Percentiles rank a stretch among this genome's conserved stretches.
These are phyloP conservation scores for Vimba vimba DNA, from an alignment of 2,113 vertebrate species.

Conservation along the genomic window DNA sequence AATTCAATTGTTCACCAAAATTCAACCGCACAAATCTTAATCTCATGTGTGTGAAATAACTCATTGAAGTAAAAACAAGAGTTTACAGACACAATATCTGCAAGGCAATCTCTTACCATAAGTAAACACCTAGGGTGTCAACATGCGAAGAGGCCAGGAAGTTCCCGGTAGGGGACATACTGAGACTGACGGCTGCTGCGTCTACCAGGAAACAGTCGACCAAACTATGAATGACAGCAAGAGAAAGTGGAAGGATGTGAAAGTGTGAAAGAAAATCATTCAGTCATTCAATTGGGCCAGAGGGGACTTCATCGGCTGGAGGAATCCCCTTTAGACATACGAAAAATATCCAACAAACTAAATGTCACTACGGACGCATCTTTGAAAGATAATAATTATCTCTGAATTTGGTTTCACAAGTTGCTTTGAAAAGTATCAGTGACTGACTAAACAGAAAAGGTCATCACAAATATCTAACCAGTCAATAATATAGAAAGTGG, in stretches of 20 bases:
- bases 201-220: constrained; percentile 94
- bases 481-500: constrained; percentile 52
- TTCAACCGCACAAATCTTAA: neutral
- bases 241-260: constrained; percentile 27
- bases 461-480: constrained; percentile 56
- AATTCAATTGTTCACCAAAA: neutral
- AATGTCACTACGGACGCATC: constrained; percentile 1
- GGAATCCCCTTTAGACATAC: constrained; percentile 13
- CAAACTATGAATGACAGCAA: constrained; percentile 63
- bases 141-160: constrained; percentile 91
- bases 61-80: constrained; percentile 20
- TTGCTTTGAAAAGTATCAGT: constrained; percentile 30
- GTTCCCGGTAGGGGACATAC: constrained; percentile 94
- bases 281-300: neutral
- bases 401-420: constrained; percentile 34
- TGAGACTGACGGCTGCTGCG: constrained; percentile 84
- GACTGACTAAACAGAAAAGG: constrained; percentile 56
- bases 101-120: constrained; percentile 85
- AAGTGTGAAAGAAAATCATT: constrained; percentile 1
- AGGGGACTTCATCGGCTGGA: constrained; percentile 38
- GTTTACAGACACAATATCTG: constrained; percentile 9
- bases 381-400: constrained; percentile 43
- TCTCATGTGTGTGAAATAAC: constrained; percentile 46
- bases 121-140: constrained; percentile 90
- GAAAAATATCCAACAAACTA: constrained; percentile 11